Conservation (phyloP, 2,113 vertebrate species). For the Larimichthys polyactis region DNA sequence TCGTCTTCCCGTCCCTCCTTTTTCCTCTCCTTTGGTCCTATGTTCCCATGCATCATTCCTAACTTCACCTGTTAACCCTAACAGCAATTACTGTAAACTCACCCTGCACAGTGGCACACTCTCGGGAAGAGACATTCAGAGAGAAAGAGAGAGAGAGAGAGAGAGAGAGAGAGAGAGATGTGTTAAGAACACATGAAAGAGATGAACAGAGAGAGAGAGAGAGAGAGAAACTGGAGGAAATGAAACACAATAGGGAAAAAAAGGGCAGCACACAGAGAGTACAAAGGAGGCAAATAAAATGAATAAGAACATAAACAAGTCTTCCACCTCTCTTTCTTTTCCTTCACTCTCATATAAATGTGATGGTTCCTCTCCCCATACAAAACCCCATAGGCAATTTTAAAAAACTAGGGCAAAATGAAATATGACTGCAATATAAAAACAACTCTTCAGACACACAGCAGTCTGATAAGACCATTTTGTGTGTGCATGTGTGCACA, state of each 20-base stretch:
- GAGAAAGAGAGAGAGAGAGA: background rate
- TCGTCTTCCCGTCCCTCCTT: background rate
- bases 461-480: constrained; percentile 74
- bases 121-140: constrained; percentile 5
- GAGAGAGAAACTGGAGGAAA: constrained; percentile 21
- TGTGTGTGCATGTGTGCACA: constrained; percentile 57
- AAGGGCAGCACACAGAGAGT: constrained; percentile 28
- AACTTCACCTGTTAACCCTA: constrained; percentile 40
- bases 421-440: constrained; percentile 88
- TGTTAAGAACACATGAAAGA: constrained; percentile 5
- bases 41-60: constrained; percentile 16
- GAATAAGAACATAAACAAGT: constrained; percentile 76
- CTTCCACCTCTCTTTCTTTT: constrained; percentile 68
- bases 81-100: constrained; percentile 46
- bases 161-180: constrained; percentile 3
- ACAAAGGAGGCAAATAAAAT: constrained; percentile 60
- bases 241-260: constrained; percentile 39
- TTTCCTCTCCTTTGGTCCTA: constrained; percentile 3
- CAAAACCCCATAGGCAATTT: constrained; percentile 85
- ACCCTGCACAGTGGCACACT: constrained; percentile 3
- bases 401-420: constrained; percentile 86
- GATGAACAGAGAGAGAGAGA: constrained; percentile 7
- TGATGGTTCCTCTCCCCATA: constrained; percentile 81
- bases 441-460: constrained; percentile 83
- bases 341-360: constrained; percentile 83